These are phyloP conservation scores for Orycteropus afer DNA, from an alignment of 2,113 vertebrate genomes.

Conservation along the genomic window DNA sequence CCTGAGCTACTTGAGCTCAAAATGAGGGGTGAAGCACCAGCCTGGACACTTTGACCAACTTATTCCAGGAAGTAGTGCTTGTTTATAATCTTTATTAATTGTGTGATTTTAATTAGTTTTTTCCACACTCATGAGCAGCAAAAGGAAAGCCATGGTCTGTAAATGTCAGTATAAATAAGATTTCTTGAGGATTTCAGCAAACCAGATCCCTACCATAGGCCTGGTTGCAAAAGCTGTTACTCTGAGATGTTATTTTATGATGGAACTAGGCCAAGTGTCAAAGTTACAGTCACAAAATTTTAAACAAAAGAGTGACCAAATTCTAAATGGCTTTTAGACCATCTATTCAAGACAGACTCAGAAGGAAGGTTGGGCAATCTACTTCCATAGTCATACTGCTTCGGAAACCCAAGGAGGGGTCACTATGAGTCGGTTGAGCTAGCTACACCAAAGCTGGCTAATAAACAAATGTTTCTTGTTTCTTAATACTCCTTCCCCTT, in stretches of 20 bases:
- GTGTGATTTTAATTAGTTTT: not conserved
- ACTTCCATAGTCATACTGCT: too few species aligned
- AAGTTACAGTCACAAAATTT: conserved; percentile 24
- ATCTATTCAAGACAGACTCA: not conserved
- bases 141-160: not conserved
- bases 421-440: too few species aligned
- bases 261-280: not conserved
- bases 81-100: not conserved
- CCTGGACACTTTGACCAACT: conserved; percentile 18
- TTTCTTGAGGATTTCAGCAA: not conserved
- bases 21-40: conserved; percentile 32
- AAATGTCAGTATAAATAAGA: not conserved
- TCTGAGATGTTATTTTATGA: not conserved
- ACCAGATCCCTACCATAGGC: not conserved
- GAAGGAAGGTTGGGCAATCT: too few species aligned
- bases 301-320: not conserved
- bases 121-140: not conserved
- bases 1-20: conserved; percentile 49
- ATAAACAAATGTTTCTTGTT: not conserved
- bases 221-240: not conserved
- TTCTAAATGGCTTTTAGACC: not conserved
- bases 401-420: too few species aligned
- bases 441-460: not conserved
- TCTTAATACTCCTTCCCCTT: not conserved
- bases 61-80: conserved; percentile 23